A percentile compares a stretch with the other conserved stretches of the same genome.
Evolutionary conservation across 2,888 invertebrate species (phyloP).

Genomic region (Aspidapion aeneum): DNA sequence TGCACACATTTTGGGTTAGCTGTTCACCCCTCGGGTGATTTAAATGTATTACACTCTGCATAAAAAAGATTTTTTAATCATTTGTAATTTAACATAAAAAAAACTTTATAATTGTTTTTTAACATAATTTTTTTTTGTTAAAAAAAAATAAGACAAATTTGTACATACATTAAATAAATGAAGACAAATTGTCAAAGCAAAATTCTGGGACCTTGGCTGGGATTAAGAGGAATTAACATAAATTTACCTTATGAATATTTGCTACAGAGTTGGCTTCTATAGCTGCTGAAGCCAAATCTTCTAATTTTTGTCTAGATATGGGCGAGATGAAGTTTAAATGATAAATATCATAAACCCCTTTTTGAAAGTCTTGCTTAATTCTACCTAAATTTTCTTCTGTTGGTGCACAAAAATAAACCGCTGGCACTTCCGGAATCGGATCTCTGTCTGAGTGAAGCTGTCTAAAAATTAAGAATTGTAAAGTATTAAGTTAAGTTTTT

Average conservation of each 20-base stretch:
- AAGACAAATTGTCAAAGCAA: too few species aligned
- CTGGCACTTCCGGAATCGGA: constrained; percentile 97
- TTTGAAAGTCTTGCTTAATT: constrained; percentile 86
- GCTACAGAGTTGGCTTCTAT: constrained; percentile 88
- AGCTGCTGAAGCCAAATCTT: constrained; percentile 91
- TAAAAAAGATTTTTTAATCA: too few species aligned
- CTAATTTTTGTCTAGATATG: constrained; percentile 87
- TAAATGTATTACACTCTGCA: too few species aligned
- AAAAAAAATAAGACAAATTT: too few species aligned
- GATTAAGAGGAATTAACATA: too few species aligned
- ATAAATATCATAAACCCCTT: constrained; percentile 89
- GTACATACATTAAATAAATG: too few species aligned
- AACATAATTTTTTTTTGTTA: too few species aligned
- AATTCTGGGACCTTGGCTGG: too few species aligned
- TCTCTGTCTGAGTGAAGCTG: constrained; percentile 85
- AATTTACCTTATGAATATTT: constrained; percentile 84
- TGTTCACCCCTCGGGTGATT: too few species aligned
- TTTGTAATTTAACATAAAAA: too few species aligned
- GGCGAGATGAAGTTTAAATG: constrained; percentile 97
- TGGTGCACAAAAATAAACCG: constrained; percentile 96
- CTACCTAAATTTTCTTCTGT: constrained; percentile 93
- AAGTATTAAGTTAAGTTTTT: constrained; percentile 5
- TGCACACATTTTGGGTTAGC: too few species aligned
- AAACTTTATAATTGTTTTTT: too few species aligned
- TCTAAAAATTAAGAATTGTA: constrained; percentile 49